Evolutionary conservation across 2,888 invertebrate genomes (phyloP), one percentile per base, ranked within the genome.

Genomic region (Stenolophus ochropezus): DNA sequence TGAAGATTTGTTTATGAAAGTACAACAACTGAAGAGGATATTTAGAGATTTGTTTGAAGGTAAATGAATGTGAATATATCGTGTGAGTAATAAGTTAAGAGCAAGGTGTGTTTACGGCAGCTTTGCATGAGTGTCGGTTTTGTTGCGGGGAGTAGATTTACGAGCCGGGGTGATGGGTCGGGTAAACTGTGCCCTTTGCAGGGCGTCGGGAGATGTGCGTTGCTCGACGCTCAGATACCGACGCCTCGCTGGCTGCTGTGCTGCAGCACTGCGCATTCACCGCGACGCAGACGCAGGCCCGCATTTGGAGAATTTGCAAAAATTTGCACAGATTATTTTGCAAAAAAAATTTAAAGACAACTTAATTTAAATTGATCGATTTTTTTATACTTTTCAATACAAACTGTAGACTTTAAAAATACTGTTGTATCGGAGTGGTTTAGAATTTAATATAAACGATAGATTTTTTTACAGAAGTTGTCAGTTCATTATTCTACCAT

Each of bases 161-260:
- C 61, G 61, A 61, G 5, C 23, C 21, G 20, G 61, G 61, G 61
- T 61, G 21, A 23, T 61, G n/a, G 61, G 25, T n/a, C 11, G 33
- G 11, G 33, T 8, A 25, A 61, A 61, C 61, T 61, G 25, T 61
- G 61, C 61, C 61, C 61, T 61, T 61, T 61, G 1, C 11, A 21
- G 61, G 25, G 25, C 25, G 61, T 8, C 4, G 61, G 25, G 25
- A 21, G 61, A 23, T 61, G 61, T 23, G 61, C 61, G 25, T 23
- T 61, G 61, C 23, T 6, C 25, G 61, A 25, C 21, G 14, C n/a
- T 23, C 21, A 49, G 47, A n/a, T 49, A 47, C 21, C 73, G 73
- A 73, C 73, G 73, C 73, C 73, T 73, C 47, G 73, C 47, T 49
- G 73, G 73, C 73, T 73, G 73, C 49, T 49, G 49, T 49, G 49